phyloP scores from a whole-genome alignment of 2,888 invertebrate genomes.

The Drosophila lacicola region DNA sequence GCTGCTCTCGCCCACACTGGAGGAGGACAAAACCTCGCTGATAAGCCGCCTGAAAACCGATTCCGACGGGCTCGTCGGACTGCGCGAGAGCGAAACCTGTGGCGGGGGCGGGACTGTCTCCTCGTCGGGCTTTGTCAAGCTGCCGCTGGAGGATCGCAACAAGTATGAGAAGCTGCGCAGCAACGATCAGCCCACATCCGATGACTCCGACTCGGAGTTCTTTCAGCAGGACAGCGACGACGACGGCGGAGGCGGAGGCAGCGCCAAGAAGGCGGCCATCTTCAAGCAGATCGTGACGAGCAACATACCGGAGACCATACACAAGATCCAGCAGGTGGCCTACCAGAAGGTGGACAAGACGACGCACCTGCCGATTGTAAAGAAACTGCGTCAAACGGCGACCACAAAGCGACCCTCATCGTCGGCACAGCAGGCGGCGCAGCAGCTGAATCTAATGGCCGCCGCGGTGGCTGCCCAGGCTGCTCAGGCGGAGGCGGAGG shows the following conservation, averaged over 20 bases:
- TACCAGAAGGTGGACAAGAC: conserved; percentile 86
- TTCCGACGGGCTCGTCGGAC: conserved; percentile 67
- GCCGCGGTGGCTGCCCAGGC: conserved; percentile 72
- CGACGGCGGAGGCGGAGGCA: conserved; percentile 36
- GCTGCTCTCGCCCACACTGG: conserved; percentile 85
- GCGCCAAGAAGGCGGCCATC: conserved; percentile 81
- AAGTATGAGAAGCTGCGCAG: conserved; percentile 91
- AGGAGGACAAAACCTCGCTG: conserved; percentile 84
- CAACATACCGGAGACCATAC: conserved; percentile 87
- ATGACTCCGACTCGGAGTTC: conserved; percentile 86
- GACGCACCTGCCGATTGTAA: conserved; percentile 85
- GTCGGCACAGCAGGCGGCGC: conserved; percentile 82
- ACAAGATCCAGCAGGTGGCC: conserved; percentile 85
- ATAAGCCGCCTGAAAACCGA: conserved; percentile 81
- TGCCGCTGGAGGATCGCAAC: conserved; percentile 89
- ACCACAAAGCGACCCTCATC: conserved; percentile 80
- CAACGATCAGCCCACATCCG: conserved; percentile 87
- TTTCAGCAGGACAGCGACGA: conserved; percentile 83
- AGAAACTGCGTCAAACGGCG: conserved; percentile 85
- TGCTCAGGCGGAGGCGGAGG: conserved; percentile 48
- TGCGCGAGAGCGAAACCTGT: conserved; percentile 12
- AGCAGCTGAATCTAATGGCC: conserved; percentile 75
- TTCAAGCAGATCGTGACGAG: conserved; percentile 85
- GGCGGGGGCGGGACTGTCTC: not conserved
- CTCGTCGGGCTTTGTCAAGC: conserved; percentile 86